These are phyloP conservation scores for Thaumetopoea pityocampa DNA, from an alignment of 1,140 invertebrate species.

Conservation along the genomic window DNA sequence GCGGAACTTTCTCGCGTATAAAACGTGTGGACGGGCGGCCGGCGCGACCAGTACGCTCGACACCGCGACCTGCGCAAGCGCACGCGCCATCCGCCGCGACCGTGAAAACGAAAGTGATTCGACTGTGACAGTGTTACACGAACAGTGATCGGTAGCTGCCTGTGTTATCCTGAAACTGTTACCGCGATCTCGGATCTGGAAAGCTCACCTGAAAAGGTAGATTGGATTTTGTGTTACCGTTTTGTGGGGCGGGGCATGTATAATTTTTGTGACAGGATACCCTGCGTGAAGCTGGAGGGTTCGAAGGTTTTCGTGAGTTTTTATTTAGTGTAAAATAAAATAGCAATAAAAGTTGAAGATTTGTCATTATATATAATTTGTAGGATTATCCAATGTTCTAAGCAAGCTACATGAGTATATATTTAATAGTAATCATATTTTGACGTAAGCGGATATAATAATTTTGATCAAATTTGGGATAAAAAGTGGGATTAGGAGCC, in stretches of 20 bases:
- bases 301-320: no score
- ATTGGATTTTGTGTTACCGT: conserved; percentile 40
- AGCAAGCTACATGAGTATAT: no score
- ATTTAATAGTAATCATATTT: no score
- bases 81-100: conserved; percentile 26
- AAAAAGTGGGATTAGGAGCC: no score
- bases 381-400: no score
- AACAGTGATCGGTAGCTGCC: conserved; percentile 63
- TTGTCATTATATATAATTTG: no score
- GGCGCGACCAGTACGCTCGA: conserved; percentile 58
- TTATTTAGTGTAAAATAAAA: no score
- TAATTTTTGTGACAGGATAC: no score
- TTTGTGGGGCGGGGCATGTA: neutral
- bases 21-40: conserved; percentile 43
- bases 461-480: no score
- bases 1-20: conserved; percentile 71
- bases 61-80: conserved; percentile 38
- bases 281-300: no score
- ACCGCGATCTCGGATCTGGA: conserved; percentile 36
- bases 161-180: conserved; percentile 68
- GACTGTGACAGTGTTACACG: conserved; percentile 60
- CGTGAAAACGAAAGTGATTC: conserved; percentile 68
- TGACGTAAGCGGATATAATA: no score
- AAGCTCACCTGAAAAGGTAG: conserved; percentile 64
- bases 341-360: no score